A percentile compares a stretch with the other conserved stretches of the same genome.
These are phyloP conservation scores for Congeria kusceri DNA, from an alignment of 2,888 invertebrate genomes.

Conservation along the genomic window DNA sequence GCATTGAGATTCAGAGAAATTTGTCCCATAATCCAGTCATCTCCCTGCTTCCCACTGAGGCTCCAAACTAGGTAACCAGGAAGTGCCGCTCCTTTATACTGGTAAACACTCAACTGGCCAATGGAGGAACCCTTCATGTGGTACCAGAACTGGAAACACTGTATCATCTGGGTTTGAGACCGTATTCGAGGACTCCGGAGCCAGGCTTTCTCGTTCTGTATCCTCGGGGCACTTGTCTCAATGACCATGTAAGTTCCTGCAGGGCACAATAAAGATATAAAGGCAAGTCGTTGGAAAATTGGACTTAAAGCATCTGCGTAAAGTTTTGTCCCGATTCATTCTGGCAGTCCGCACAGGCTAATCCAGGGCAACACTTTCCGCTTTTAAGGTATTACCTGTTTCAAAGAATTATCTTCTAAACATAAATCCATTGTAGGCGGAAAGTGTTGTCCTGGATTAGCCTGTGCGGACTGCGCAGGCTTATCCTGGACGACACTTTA, in stretches of 20 bases:
- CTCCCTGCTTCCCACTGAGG: neutral
- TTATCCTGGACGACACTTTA: too few relatives aligned
- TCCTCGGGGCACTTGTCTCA: conserved; percentile 74
- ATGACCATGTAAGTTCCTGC: conserved; percentile 77
- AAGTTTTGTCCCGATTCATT: too few relatives aligned
- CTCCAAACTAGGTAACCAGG: neutral
- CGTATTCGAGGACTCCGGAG: conserved; percentile 69
- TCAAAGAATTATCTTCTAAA: too few relatives aligned
- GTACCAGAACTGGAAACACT: conserved; percentile 80
- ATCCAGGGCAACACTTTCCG: too few relatives aligned
- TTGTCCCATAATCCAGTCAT: neutral
- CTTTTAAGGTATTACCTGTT: too few relatives aligned
- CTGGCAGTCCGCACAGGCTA: too few relatives aligned
- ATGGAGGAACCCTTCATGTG: conserved; percentile 79
- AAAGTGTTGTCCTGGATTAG: too few relatives aligned
- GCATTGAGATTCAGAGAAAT: neutral
- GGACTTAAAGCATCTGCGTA: too few relatives aligned
- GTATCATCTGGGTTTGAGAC: conserved; percentile 60
- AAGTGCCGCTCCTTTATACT: neutral
- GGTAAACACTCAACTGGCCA: conserved; percentile 71
- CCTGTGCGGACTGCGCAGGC: too few relatives aligned
- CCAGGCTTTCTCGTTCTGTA: conserved; percentile 75
- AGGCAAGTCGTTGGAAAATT: too few relatives aligned
- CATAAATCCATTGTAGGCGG: too few relatives aligned
- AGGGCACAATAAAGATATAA: too few relatives aligned